These are phyloP conservation scores for Merluccius polli DNA, from an alignment of 2,797 vertebrate genomes.

Conservation along the genomic window DNA sequence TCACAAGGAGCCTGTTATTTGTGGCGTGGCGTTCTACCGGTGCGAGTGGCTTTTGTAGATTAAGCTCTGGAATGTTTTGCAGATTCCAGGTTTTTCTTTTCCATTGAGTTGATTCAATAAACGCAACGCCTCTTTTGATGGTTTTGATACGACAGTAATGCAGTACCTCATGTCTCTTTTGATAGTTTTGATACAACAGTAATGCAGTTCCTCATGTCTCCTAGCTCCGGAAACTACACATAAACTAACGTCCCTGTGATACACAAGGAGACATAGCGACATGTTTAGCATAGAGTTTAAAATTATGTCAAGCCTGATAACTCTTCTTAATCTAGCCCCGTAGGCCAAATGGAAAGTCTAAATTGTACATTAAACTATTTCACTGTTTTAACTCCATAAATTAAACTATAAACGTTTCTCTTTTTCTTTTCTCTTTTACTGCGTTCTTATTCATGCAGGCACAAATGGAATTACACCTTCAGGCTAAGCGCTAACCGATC, in stretches of 20 bases:
- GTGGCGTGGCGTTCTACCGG: neutral
- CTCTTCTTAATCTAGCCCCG: too few relatives aligned
- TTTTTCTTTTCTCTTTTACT: neutral
- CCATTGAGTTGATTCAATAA: neutral
- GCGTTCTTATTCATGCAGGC: slow-evolving; percentile 47
- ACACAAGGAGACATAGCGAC: too few relatives aligned
- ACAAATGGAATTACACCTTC: slow-evolving; percentile 69
- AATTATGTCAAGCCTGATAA: too few relatives aligned
- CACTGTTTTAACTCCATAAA: slow-evolving; percentile 19
- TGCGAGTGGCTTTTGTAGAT: neutral
- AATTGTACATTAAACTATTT: slow-evolving; percentile 26
- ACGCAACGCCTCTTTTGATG: neutral
- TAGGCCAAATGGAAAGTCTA: neutral
- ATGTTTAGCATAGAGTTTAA: too few relatives aligned
- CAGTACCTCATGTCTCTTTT: neutral
- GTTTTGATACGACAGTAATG: neutral
- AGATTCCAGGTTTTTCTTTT: slow-evolving; percentile 10
- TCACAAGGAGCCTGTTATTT: neutral
- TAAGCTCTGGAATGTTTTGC: neutral
- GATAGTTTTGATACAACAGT: neutral
- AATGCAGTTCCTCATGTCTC: neutral
- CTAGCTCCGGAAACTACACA: too few relatives aligned
- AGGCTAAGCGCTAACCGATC: slow-evolving; percentile 47
- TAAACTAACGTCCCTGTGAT: too few relatives aligned
- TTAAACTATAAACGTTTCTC: slow-evolving; percentile 38